Base-by-base conservation (phyloP, 2,113 vertebrate species). In the Pluvialis apricaria region DNA sequence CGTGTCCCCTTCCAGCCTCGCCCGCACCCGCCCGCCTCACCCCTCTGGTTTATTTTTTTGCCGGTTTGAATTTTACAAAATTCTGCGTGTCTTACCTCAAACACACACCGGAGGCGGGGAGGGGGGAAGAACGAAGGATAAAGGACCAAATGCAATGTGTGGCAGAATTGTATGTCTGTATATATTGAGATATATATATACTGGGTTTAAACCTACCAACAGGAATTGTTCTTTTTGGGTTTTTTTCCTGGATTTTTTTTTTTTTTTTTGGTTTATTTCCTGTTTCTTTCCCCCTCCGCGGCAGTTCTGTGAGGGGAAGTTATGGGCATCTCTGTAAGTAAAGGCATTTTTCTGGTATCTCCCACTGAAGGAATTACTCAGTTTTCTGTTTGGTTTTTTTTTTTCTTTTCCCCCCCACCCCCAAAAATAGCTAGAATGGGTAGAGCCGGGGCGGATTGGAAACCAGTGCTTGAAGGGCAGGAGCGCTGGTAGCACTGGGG, bases 91-190 rank as follows among this genome's bases (percentile, higher is more conserved):
- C 87, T 97, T 97, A 96, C 96, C 96, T 97, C 96, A 96, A 95
- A 90, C 62, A 38, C 83, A 60, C 10, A 2, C 81, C 54, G 11
- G 57, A 62, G 52, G 77, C 2, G 4, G 66, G 62, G 42, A 34
- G 21, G 31, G 19, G 55, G 44, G n/a, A n/a, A 38, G 87, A 54
- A 40, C 86, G 95, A 72, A 66, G 70, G 85, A 6, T 13, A 34
- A 49, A 92, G 97, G 96, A 96, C 97, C 97, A 97, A 97, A 94
- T 26, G 15, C 91, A 61, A 68, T 7, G 47, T 80, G 82, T 79
- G 94, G 94, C 95, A 82, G 92, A 83, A 80, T 45, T 87, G 88
- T 93, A 68, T 86, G 94, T 97, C 94, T 97, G 97, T 97, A 97
- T 97, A 97, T 97, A 94, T 95, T 80, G 97, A 93, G 93, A 88